Percentiles rank a stretch among this genome's conserved stretches.
Conservation (phyloP, 2,797 vertebrate species). For the Anguilla pacifica region DNA sequence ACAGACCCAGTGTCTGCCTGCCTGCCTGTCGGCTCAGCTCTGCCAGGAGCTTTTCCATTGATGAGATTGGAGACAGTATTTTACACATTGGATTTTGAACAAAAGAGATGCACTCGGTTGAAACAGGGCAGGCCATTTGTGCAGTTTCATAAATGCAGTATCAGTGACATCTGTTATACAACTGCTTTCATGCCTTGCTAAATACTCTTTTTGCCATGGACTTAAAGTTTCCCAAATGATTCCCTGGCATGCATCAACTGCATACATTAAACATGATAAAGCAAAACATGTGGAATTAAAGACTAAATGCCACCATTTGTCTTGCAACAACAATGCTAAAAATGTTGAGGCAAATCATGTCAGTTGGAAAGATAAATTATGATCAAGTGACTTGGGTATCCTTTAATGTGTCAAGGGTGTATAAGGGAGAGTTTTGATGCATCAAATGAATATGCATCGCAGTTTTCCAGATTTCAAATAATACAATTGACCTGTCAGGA, state of each 20-base stretch:
- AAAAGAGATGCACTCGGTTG: slow-evolving; percentile 11
- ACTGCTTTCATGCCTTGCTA: neutral
- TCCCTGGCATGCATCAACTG: neutral
- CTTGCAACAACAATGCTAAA: neutral
- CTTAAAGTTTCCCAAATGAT: neutral
- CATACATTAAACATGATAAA: neutral
- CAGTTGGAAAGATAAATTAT: neutral
- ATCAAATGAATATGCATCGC: slow-evolving; percentile 52
- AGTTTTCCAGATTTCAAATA: slow-evolving; percentile 44
- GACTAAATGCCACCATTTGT: neutral
- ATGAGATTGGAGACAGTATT: slow-evolving; percentile 18
- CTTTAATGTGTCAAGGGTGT: slow-evolving; percentile 56
- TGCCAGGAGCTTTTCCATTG: slow-evolving; percentile 13
- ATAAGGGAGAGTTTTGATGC: slow-evolving; percentile 55
- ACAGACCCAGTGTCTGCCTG: neutral
- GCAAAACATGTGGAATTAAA: neutral
- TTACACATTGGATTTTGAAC: slow-evolving; percentile 15
- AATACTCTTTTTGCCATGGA: neutral
- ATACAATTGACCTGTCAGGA: slow-evolving; percentile 39
- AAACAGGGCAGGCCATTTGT: slow-evolving; percentile 9
- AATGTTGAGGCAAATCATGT: neutral
- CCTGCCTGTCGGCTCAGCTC: neutral
- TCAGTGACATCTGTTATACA: slow-evolving; percentile 18
- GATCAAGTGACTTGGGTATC: slow-evolving; percentile 58
- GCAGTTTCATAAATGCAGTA: slow-evolving; percentile 16